A percentile compares a stretch with the other conserved stretches of the same genome.
phyloP scores from a whole-genome alignment of 2,888 invertebrate species.

The Tipula unca region DNA sequence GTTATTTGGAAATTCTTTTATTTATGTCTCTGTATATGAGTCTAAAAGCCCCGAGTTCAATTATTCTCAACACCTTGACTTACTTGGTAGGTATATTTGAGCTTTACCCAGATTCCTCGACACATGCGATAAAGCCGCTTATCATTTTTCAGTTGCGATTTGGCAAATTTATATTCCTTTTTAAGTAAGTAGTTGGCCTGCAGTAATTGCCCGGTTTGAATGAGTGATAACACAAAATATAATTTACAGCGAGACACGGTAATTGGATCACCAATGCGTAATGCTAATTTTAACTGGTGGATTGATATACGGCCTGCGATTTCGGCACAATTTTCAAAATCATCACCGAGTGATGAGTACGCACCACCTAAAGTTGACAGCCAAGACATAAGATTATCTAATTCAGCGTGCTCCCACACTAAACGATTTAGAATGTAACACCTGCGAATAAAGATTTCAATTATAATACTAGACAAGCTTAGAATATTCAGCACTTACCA shows the following conservation, averaged over 20 bases:
- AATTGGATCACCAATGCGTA: slow-evolving; percentile 72
- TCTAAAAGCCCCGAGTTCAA: background rate
- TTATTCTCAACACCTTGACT: background rate
- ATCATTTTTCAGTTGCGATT: slow-evolving; percentile 43
- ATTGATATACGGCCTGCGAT: slow-evolving; percentile 82
- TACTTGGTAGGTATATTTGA: slow-evolving; percentile 42
- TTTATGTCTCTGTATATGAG: background rate
- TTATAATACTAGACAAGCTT: background rate
- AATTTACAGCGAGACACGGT: slow-evolving; percentile 74
- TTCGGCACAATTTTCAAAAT: slow-evolving; percentile 73
- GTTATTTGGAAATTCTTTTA: background rate
- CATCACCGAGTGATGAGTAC: slow-evolving; percentile 90
- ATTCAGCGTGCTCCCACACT: slow-evolving; percentile 57
- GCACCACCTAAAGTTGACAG: slow-evolving; percentile 94
- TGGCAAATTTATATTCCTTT: slow-evolving; percentile 45
- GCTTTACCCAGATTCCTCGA: slow-evolving; percentile 76
- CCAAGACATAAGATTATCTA: slow-evolving; percentile 86
- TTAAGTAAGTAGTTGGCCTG: slow-evolving; percentile 54
- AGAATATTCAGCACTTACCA: slow-evolving; percentile 46
- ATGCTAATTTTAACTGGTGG: slow-evolving; percentile 72
- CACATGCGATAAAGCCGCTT: slow-evolving; percentile 69
- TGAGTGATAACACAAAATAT: slow-evolving; percentile 77
- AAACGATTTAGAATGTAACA: background rate
- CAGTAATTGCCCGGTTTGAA: slow-evolving; percentile 67
- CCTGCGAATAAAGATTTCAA: background rate